Base-by-base conservation (phyloP, 2,113 vertebrate species). In the Eretmochelys imbricata region DNA sequence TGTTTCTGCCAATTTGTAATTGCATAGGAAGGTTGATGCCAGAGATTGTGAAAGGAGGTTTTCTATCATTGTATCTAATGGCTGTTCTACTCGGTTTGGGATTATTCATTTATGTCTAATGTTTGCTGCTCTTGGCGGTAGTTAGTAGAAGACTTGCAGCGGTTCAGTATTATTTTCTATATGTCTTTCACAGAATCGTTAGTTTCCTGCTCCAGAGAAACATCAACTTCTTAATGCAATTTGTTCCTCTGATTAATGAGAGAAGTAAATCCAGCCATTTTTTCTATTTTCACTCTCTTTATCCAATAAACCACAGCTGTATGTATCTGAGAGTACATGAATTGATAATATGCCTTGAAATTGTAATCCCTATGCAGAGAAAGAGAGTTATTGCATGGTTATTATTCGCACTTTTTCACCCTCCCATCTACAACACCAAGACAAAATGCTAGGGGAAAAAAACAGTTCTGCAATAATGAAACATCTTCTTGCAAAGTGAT, bases 11-110 rank as follows among this genome's bases (percentile, higher is more conserved):
- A 97, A 75, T 76, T 94, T 10, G 5, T 96, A 97, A 95, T 91
- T 95, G 91, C 85, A 91, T 81, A 76, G 84, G 93, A 96, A 95
- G 42, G 88, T 51, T 89, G 80, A 87, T 4, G 76, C 46, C 94
- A 93, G 35, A 6, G 42, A 96, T n/a, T 69, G 88, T 88, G 88
- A 96, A 96, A 82, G 87, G 93, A 92, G 53, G 85, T 89, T 94
- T 97, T 97, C 97, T 95, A 79, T 97, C 96, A 97, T 94, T 94
- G 84, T 89, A 83, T 93, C 91, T 97, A 96, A 97, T 95, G 88
- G 92, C 48, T 94, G 89, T 82, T 96, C 95, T 96, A 83, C 83
- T 94, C 91, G 82, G 83, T 6, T 88, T 90, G 91, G 89, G 92
- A 97, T 97, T 96, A 97, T 94, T 97, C 94, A 94, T 87, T 94